Conservation (phyloP, 2,797 vertebrate species). For the Chiloscyllium punctatum region DNA sequence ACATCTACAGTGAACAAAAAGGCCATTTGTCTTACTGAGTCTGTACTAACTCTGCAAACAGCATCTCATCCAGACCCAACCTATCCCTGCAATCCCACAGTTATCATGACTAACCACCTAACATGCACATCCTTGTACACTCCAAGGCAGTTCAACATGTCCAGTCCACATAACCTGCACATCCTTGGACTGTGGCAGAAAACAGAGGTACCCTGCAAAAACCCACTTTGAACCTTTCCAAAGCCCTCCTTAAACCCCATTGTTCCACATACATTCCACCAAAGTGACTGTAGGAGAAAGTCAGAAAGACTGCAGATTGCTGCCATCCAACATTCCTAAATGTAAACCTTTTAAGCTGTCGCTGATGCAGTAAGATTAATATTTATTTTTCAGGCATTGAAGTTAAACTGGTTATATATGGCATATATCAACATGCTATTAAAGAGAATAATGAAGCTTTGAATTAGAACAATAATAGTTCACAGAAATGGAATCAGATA, state of each 20-base stretch:
- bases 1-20: too few relatives aligned
- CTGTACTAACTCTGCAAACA: too few relatives aligned
- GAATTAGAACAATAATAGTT: constrained; percentile 1
- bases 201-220: too few relatives aligned
- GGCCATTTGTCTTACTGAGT: too few relatives aligned
- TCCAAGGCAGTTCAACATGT: too few relatives aligned
- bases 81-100: too few relatives aligned
- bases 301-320: not conserved
- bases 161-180: too few relatives aligned
- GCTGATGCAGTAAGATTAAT: not conserved
- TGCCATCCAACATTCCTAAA: not conserved
- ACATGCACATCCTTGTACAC: too few relatives aligned
- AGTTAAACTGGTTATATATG: not conserved
- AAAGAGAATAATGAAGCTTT: not conserved
- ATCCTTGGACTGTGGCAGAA: too few relatives aligned
- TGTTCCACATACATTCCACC: too few relatives aligned
- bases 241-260: not conserved
- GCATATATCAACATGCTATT: not conserved
- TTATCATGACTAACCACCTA: too few relatives aligned
- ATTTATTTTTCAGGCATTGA: not conserved
- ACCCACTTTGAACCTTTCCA: not conserved
- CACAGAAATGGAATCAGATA: not conserved
- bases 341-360: not conserved
- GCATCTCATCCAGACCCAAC: too few relatives aligned
- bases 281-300: not conserved